A percentile compares a stretch with the other conserved stretches of the same genome.
phyloP scores from a whole-genome alignment of 2,888 invertebrate species.

The Zaprionus lineosus region DNA sequence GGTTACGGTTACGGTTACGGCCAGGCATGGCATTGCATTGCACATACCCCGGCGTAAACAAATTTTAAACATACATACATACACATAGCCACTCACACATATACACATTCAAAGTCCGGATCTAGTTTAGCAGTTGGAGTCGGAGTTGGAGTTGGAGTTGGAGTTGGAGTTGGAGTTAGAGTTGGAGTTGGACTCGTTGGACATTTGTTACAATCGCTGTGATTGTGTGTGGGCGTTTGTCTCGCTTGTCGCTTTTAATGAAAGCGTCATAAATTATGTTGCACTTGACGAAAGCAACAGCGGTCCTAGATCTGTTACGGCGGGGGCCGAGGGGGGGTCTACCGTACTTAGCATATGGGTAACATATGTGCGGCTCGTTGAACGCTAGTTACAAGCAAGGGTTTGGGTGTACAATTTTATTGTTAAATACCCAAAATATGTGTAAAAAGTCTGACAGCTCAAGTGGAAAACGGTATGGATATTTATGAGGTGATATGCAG shows the following conservation, averaged over 20 bases:
- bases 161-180: slow-evolving; percentile 1
- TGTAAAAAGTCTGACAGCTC: slow-evolving; percentile 30
- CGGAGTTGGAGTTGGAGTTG: slow-evolving; percentile 7
- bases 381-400: slow-evolving; percentile 17
- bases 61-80: slow-evolving; percentile 54
- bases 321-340: slow-evolving; percentile 25
- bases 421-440: slow-evolving; percentile 18
- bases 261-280: slow-evolving; percentile 82
- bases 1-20: too few relatives aligned
- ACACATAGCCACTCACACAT: slow-evolving; percentile 27
- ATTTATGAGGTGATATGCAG: slow-evolving; percentile 13
- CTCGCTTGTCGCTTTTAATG: slow-evolving; percentile 80
- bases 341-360: slow-evolving; percentile 61
- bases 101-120: slow-evolving; percentile 7
- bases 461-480: slow-evolving; percentile 20
- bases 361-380: slow-evolving; percentile 49
- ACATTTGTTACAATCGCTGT: slow-evolving; percentile 64
- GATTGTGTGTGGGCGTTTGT: slow-evolving; percentile 76
- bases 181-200: slow-evolving; percentile 21
- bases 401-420: background rate
- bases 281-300: slow-evolving; percentile 80
- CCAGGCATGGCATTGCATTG: slow-evolving; percentile 7
- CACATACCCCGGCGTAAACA: slow-evolving; percentile 38
- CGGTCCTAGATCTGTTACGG: slow-evolving; percentile 12
- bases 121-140: slow-evolving; percentile 7